phyloP scores from a whole-genome alignment of 1,140 invertebrate species.

The Matsumurasca onukii region DNA sequence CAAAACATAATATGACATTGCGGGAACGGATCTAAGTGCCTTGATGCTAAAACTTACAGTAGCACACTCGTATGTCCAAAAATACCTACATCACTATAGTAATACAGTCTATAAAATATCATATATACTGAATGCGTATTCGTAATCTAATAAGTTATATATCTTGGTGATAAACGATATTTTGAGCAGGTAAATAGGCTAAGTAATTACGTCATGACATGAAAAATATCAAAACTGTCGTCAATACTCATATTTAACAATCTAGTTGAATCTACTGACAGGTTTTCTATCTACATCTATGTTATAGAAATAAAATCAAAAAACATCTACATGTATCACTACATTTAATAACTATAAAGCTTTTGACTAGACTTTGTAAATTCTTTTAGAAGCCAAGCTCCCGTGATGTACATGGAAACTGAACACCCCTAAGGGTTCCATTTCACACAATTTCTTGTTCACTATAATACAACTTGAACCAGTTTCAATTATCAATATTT shows the following conservation, averaged over 20 bases:
- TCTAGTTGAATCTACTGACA: conserved; percentile 15
- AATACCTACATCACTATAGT: conserved; percentile 38
- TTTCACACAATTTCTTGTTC: too few species aligned
- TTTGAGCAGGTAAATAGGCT: conserved; percentile 40
- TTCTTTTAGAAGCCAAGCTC: background rate
- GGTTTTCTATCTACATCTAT: background rate
- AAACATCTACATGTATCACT: conserved; percentile 9
- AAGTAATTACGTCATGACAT: conserved; percentile 37
- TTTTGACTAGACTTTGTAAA: conserved; percentile 28
- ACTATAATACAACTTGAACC: too few species aligned
- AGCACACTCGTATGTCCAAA: conserved; percentile 36
- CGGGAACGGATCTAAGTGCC: background rate
- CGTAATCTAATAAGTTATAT: conserved; percentile 37
- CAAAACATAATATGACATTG: conserved; percentile 19
- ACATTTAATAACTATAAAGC: conserved; percentile 19
- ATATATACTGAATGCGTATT: conserved; percentile 31
- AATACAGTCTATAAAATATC: conserved; percentile 42
- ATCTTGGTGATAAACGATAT: conserved; percentile 37
- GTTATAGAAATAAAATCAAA: conserved; percentile 12
- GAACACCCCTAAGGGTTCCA: too few species aligned
- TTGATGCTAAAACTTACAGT: conserved; percentile 12
- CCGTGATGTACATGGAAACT: too few species aligned
- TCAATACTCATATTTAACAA: conserved; percentile 12
- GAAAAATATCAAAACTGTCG: conserved; percentile 38
- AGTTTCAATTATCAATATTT: too few species aligned